Percentiles rank a stretch among this genome's conserved stretches.
These are phyloP conservation scores for Anthonomus grandis DNA, from an alignment of 1,140 invertebrate species.

Conservation along the genomic window DNA sequence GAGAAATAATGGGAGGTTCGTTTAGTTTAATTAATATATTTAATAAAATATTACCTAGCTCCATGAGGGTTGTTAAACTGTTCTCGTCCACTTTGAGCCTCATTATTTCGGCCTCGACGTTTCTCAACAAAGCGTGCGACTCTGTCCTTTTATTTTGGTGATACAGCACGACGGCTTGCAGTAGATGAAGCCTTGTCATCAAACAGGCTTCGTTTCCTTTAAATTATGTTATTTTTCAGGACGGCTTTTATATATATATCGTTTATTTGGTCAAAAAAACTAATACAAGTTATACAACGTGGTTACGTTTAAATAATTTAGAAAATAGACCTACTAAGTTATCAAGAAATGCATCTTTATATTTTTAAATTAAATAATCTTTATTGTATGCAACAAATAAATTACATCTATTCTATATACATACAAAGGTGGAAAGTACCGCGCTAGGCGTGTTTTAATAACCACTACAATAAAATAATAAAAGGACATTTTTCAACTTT, in stretches of 20 bases:
- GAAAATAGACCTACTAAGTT: too few species aligned
- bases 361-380: too few species aligned
- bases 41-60: constrained; percentile 52
- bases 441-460: too few species aligned
- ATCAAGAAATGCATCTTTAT: too few species aligned
- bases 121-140: constrained; percentile 56
- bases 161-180: constrained; percentile 74
- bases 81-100: constrained; percentile 61
- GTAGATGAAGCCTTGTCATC: constrained; percentile 69
- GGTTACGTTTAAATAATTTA: too few species aligned
- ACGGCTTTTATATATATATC: not conserved
- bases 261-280: not conserved
- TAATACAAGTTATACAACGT: constrained; percentile 1
- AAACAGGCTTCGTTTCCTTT: constrained; percentile 63
- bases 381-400: too few species aligned
- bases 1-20: constrained; percentile 1
- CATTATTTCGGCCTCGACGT: constrained; percentile 59
- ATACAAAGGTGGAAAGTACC: too few species aligned
- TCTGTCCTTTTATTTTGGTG: constrained; percentile 65
- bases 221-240: not conserved
- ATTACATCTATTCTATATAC: too few species aligned
- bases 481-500: too few species aligned
- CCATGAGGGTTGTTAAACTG: constrained; percentile 54
- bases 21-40: not conserved
- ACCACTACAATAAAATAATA: too few species aligned